Evolutionary conservation across 1,140 invertebrate species (phyloP).

Genomic region (Lerema accius): DNA sequence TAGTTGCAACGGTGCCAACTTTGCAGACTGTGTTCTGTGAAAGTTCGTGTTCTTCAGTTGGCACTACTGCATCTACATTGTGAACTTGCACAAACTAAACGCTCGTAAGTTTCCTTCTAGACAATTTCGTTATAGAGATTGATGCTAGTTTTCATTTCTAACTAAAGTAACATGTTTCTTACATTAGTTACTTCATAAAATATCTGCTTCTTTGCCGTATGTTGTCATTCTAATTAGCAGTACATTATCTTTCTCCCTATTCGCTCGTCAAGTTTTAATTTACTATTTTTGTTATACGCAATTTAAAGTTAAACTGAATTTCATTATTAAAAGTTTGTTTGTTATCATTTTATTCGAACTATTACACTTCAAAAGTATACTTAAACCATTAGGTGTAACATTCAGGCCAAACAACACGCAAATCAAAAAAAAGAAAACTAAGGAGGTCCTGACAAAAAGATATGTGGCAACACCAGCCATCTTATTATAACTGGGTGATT

Average conservation of each 20-base stretch:
- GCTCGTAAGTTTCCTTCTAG: conserved; percentile 27
- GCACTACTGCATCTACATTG: conserved; percentile 28
- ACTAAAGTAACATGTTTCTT: conserved; percentile 9
- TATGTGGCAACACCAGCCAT: conserved; percentile 21
- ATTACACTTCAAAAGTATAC: too few relatives aligned
- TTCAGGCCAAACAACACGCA: neutral
- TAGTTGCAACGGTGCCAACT: conserved; percentile 29
- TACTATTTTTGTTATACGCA: neutral
- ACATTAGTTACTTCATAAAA: conserved; percentile 10
- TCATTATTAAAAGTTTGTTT: too few relatives aligned
- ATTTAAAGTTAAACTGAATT: neutral
- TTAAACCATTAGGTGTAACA: neutral
- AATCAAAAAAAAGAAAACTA: neutral
- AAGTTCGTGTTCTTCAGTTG: conserved; percentile 31
- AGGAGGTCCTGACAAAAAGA: conserved; percentile 1
- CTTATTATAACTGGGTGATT: conserved; percentile 43
- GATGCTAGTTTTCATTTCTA: conserved; percentile 29
- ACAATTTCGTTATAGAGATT: conserved; percentile 28
- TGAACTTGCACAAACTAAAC: conserved; percentile 22
- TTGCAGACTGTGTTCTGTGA: conserved; percentile 9
- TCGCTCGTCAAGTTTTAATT: neutral
- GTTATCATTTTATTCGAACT: too few relatives aligned
- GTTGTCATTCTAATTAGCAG: neutral
- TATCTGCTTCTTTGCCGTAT: neutral
- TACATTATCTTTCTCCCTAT: neutral